phyloP scores from a whole-genome alignment of 1,140 invertebrate species.

The Caerostris extrusa region DNA sequence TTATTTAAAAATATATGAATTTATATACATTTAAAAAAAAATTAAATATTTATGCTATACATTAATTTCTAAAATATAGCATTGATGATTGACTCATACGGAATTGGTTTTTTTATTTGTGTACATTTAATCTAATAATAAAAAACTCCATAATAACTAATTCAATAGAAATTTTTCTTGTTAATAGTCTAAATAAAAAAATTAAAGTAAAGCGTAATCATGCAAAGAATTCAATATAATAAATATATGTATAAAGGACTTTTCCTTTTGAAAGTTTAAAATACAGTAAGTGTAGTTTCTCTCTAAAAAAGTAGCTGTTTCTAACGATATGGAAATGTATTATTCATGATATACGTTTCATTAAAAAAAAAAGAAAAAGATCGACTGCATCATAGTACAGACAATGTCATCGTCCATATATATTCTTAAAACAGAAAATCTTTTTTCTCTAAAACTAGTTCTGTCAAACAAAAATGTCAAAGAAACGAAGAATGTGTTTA shows the following conservation, averaged over 20 bases:
- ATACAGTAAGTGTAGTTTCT: neutral
- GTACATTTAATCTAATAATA: too few species aligned
- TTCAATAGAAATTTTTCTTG: too few species aligned
- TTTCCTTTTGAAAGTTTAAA: neutral
- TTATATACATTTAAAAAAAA: too few species aligned
- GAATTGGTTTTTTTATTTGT: too few species aligned
- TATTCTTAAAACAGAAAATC: slow-evolving; percentile 46
- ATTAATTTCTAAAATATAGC: too few species aligned
- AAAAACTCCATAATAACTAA: too few species aligned
- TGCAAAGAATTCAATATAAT: slow-evolving; percentile 27
- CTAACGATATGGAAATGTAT: slow-evolving; percentile 37
- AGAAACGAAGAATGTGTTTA: slow-evolving; percentile 32
- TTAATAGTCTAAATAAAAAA: neutral
- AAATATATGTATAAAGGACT: neutral
- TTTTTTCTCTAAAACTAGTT: slow-evolving; percentile 20
- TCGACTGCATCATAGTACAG: neutral
- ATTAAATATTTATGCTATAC: too few species aligned
- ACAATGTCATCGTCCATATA: slow-evolving; percentile 46
- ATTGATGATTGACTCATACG: too few species aligned
- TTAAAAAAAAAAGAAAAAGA: neutral
- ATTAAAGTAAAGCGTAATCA: neutral
- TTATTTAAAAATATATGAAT: too few species aligned
- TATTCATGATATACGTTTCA: slow-evolving; percentile 58
- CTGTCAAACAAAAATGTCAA: slow-evolving; percentile 49
- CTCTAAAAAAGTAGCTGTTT: slow-evolving; percentile 38